Evolutionary conservation across 1,140 invertebrate genomes (phyloP), one percentile per base, ranked within the genome.

Genomic region (Drosophila parabipectinata): DNA sequence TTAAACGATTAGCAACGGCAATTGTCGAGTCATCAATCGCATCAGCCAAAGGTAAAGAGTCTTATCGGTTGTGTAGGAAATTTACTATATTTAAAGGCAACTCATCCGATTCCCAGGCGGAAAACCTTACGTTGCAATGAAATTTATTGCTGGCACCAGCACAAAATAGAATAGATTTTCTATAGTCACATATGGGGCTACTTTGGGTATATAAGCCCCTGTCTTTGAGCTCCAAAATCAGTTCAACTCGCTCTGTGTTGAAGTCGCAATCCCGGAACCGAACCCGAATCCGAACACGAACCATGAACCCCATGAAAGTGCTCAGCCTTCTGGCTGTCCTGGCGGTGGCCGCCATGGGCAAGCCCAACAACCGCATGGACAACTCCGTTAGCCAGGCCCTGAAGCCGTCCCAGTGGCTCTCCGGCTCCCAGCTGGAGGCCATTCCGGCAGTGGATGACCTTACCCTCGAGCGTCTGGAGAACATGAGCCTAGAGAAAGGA

Each of bases 201-300:
- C 4, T 12, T 3, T n/a, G 34, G 10, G 10, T 44, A 44, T 44
- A 44, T 44, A 44, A 44, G 5, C 14, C 14, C 41, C 15, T 2
- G 41, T 3, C 10, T 7, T 14, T 18, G 41, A 9, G 6, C 18
- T 1, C 4, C 6, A 18, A 44, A 44, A 44, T 44, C 41, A 44
- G 41, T 44, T 44, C 41, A 44, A 44, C 41, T 44, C 41, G 41
- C 41, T 44, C 41, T 44, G 41, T 44, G 41, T 44, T 44, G 41
- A 44, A 44, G 41, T 44, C 41, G 41, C 41, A 44, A 18, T 44
- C 41, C 41, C 41, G 41, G 41, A 44, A 18, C 41, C 41, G 41
- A 44, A 15, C 41, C 41, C 41, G 41, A 44, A 15, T 14, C 41
- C 41, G 41, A 41, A 39, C 37, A 10, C 37, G 37, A 44, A 44